Conservation (phyloP, 2,113 vertebrate species). For the Plotosus lineatus region DNA sequence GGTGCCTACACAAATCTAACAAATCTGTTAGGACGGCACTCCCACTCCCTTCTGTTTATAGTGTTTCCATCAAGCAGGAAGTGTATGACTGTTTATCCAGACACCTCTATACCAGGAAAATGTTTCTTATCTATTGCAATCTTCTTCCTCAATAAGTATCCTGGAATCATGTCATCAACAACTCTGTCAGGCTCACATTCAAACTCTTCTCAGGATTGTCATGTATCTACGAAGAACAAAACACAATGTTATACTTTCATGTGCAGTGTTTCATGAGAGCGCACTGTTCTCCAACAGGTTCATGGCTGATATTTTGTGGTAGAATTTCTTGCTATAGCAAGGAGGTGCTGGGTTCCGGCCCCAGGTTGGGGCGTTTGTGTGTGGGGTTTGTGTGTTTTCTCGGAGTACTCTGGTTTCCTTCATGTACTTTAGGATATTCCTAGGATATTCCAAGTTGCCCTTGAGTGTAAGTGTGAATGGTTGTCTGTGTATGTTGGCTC, state of each 20-base stretch:
- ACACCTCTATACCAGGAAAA: background rate
- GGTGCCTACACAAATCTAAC: background rate
- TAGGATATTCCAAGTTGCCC: no score
- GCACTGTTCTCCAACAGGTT: background rate
- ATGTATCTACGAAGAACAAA: no score
- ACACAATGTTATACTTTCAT: background rate
- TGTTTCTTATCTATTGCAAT: background rate
- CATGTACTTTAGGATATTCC: no score
- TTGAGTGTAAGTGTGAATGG: no score
- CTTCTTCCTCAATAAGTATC: background rate
- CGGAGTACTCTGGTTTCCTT: no score
- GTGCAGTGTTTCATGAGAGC: background rate
- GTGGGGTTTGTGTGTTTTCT: no score
- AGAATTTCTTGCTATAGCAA: no score
- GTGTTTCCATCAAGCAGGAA: background rate
- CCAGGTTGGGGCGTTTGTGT: no score
- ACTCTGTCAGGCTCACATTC: background rate
- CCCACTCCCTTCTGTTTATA: background rate
- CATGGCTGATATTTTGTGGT: background rate
- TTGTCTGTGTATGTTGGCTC: no score
- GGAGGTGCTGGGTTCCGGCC: no score
- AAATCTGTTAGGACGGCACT: background rate
- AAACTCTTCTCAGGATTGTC: no score
- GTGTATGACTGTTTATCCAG: background rate
- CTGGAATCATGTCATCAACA: background rate